Conservation (phyloP, 2,888 invertebrate genomes). For the Rugalucina vietnamica region DNA sequence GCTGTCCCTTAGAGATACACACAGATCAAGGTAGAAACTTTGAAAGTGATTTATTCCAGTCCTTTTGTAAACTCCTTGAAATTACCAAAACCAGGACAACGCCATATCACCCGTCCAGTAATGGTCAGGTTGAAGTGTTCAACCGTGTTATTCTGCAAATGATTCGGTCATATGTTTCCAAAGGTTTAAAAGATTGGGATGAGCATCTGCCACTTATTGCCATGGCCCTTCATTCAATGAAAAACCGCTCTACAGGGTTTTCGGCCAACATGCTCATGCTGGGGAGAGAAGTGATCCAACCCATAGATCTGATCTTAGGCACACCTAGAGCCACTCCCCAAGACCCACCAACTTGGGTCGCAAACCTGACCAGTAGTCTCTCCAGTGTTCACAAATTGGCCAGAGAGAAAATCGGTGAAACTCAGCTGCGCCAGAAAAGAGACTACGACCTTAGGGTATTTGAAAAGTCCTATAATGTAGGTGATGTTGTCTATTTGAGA, state of each 20-base stretch:
- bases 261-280: conserved; percentile 31
- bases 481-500: too few relatives aligned
- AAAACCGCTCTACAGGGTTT: conserved; percentile 32
- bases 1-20: conserved; percentile 38
- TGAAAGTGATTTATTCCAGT: not conserved
- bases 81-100: conserved; percentile 37
- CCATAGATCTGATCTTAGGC: not conserved
- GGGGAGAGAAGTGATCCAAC: not conserved
- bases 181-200: not conserved
- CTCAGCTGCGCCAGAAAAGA: not conserved
- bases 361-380: not conserved
- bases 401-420: not conserved
- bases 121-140: conserved; percentile 28
- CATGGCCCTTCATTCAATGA: not conserved
- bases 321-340: too few relatives aligned
- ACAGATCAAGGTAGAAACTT: not conserved
- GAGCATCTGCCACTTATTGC: not conserved
- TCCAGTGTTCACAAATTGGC: not conserved
- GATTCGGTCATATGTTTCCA: not conserved
- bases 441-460: conserved; percentile 6
- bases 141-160: not conserved
- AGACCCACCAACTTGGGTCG: not conserved
- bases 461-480: not conserved
- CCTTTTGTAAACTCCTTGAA: conserved; percentile 26
- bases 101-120: conserved; percentile 23